Conservation (phyloP, 1,140 invertebrate genomes). For the Oncopodura yosiiana region DNA sequence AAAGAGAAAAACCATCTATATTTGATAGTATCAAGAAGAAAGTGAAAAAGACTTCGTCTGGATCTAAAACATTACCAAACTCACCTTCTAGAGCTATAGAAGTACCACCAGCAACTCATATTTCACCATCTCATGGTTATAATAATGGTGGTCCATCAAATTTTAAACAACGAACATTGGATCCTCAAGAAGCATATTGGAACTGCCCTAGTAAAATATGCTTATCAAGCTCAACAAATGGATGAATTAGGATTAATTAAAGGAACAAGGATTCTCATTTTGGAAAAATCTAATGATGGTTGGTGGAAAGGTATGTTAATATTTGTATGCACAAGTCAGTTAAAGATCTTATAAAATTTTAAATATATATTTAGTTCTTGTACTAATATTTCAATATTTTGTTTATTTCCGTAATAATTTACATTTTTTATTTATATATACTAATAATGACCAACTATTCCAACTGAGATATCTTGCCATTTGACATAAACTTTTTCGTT, state of each 20-base stretch:
- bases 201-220: slow-evolving; percentile 90
- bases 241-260: slow-evolving; percentile 90
- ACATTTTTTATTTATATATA: no score
- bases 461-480: no score
- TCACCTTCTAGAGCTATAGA: slow-evolving; percentile 60
- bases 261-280: slow-evolving; percentile 81
- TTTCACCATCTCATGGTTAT: slow-evolving; percentile 53
- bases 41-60: slow-evolving; percentile 61
- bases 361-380: background rate
- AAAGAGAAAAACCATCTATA: slow-evolving; percentile 88
- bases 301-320: slow-evolving; percentile 99
- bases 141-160: slow-evolving; percentile 22
- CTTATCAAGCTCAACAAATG: slow-evolving; percentile 92
- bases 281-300: slow-evolving; percentile 98
- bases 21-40: slow-evolving; percentile 94
- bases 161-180: slow-evolving; percentile 50
- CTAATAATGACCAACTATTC: no score
- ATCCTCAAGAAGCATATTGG: slow-evolving; percentile 78
- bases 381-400: slow-evolving; percentile 5
- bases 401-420: no score
- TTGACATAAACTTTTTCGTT: no score
- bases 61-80: slow-evolving; percentile 74
- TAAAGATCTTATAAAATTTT: background rate
- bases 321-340: slow-evolving; percentile 70
- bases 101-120: slow-evolving; percentile 46